A percentile compares a stretch with the other conserved stretches of the same genome.
phyloP scores from a whole-genome alignment of 1,140 invertebrate species.

The Drosophila parabipectinata region DNA sequence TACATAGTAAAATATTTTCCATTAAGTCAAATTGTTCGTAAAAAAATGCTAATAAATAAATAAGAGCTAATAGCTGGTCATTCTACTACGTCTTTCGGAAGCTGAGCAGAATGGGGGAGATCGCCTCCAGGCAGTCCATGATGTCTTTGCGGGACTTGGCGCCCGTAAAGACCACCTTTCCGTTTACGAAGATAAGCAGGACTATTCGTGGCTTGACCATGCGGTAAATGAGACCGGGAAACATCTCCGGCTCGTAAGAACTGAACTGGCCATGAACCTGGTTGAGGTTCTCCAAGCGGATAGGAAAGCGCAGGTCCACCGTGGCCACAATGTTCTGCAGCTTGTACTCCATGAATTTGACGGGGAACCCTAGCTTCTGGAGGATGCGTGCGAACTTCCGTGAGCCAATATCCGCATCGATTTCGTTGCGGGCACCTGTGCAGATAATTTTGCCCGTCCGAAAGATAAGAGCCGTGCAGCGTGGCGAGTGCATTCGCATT shows the following conservation, averaged over 20 bases:
- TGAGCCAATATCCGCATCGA: slow-evolving; percentile 95
- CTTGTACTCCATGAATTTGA: slow-evolving; percentile 98
- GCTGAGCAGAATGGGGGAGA: slow-evolving; percentile 98
- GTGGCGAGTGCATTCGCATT: slow-evolving; percentile 98
- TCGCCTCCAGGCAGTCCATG: slow-evolving; percentile 97
- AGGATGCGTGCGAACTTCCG: slow-evolving; percentile 99
- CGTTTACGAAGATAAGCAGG: slow-evolving; percentile 98
- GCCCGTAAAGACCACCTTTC: slow-evolving; percentile 98
- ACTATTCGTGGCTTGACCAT: slow-evolving; percentile 98
- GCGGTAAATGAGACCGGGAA: slow-evolving; percentile 98
- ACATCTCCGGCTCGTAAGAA: slow-evolving; percentile 95
- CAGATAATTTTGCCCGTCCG: slow-evolving; percentile 99
- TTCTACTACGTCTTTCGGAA: slow-evolving; percentile 91
- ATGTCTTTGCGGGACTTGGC: slow-evolving; percentile 97
- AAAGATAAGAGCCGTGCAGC: slow-evolving; percentile 98
- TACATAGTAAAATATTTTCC: background rate
- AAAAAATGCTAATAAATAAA: slow-evolving; percentile 34
- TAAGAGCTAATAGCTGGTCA: background rate
- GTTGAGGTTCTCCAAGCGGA: slow-evolving; percentile 97
- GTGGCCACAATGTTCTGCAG: slow-evolving; percentile 99
- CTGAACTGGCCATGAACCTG: slow-evolving; percentile 98
- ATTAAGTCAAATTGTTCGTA: slow-evolving; percentile 25
- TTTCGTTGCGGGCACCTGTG: slow-evolving; percentile 98
- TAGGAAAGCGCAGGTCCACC: slow-evolving; percentile 98
- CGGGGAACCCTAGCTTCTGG: slow-evolving; percentile 98